Conservation (phyloP, 2,888 invertebrate species). For the Hedya salicella region DNA sequence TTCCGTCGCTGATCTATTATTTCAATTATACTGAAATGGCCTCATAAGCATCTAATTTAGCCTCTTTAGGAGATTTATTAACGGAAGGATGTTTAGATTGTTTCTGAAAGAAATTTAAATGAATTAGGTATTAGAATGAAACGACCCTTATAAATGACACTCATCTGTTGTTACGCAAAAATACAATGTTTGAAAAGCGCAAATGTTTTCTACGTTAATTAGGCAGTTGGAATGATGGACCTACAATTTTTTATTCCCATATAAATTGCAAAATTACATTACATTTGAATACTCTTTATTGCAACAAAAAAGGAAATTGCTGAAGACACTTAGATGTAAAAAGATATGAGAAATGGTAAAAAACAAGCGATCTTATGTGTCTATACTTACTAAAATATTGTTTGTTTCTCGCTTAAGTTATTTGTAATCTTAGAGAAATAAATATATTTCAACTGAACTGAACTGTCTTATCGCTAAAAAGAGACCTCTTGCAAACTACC, state of each 20-base stretch:
- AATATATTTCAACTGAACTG: no score
- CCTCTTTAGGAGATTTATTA: constrained; percentile 42
- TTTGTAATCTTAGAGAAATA: no score
- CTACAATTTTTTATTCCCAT: neutral
- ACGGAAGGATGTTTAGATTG: constrained; percentile 25
- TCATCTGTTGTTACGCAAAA: constrained; percentile 4
- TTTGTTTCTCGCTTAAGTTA: no score
- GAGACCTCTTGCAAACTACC: no score
- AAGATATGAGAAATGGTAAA: no score
- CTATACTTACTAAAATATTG: no score
- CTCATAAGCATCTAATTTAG: constrained; percentile 47
- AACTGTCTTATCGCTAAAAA: no score
- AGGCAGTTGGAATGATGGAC: neutral
- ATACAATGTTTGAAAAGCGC: neutral
- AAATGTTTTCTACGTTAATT: neutral
- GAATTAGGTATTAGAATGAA: constrained; percentile 33
- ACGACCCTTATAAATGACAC: constrained; percentile 26
- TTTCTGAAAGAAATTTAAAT: constrained; percentile 34
- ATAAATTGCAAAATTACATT: no score
- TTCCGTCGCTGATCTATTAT: constrained; percentile 38
- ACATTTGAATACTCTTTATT: no score
- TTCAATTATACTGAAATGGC: constrained; percentile 41
- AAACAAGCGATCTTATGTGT: no score
- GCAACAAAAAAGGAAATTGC: no score
- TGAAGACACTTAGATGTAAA: no score